Base-by-base conservation (phyloP, 2,797 vertebrate species). In the Chelon labrosus region DNA sequence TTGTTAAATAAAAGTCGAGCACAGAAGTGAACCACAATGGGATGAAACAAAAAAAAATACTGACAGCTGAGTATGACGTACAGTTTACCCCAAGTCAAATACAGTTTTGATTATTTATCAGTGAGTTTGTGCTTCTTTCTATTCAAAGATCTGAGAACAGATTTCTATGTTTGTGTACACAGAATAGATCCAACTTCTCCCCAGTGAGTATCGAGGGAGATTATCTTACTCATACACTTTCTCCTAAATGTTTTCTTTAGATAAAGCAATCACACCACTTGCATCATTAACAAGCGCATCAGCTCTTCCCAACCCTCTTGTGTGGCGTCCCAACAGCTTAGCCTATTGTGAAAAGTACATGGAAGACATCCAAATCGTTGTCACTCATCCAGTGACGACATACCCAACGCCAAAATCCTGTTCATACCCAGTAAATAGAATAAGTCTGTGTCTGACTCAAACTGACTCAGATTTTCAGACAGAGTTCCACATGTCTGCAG, bases 401-500 rank as follows among this genome's bases (percentile, higher is more conserved):
- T 37, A 75, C 19, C 55, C 46, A 63, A 54, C 50, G 42, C 37
- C 37, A 42, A 44, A 14, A 53, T 68, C 61, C 39, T 52, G 10
- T 38, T 69, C 10, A 57, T 52, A 50, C 19, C 46, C 53, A 42
- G 47, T 14, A 41, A 67, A 25, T 53, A 51, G 53, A 44, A 66
- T 10, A 17, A 39, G 39, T 70, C 19, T 10, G 22, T 6, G 68
- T 72, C 70, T 90, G 82, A 84, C 70, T 89, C 77, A 79, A 67
- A 64, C 13, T 86, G 85, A 90, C 63, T 91, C 88, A 91, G 55
- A 67, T 20, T 62, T 73, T 55, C 57, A 84, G 66, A 81, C 78
- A 60, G 73, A 81, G 77, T 64, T 72, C 22, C 66, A 64, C 77
- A 78, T 37, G 84, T 67, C 77, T 73, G 64, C 68, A 68, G 75